Percentiles rank a stretch among this genome's conserved stretches.
phyloP scores from a whole-genome alignment of 2,888 invertebrate genomes.

The Diarsia brunnea region DNA sequence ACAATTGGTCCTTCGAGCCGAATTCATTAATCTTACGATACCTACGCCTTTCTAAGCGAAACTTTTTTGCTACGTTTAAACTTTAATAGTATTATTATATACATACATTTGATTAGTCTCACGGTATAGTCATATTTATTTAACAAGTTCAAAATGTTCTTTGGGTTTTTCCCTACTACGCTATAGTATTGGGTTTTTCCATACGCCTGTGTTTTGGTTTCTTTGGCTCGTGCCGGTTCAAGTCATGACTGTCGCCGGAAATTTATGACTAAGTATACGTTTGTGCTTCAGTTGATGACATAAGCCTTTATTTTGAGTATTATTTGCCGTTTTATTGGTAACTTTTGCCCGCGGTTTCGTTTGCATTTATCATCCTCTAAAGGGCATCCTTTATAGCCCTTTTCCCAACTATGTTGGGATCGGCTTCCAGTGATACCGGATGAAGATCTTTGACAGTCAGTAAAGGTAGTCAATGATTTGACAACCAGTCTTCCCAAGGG shows the following conservation, averaged over 20 bases:
- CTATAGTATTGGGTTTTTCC: slow-evolving; percentile 26
- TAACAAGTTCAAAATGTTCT: background rate
- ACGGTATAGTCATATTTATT: background rate
- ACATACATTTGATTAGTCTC: background rate
- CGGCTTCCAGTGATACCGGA: too few species aligned
- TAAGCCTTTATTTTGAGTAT: background rate
- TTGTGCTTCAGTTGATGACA: background rate
- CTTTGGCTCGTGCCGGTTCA: background rate
- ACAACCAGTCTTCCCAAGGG: too few species aligned
- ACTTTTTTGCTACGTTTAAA: background rate
- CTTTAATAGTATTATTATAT: background rate
- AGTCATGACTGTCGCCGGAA: background rate
- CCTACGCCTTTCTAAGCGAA: too few species aligned
- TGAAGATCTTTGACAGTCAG: too few species aligned
- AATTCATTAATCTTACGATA: too few species aligned
- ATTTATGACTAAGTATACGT: background rate
- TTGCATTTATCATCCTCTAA: background rate
- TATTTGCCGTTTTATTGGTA: background rate
- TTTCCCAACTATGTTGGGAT: too few species aligned
- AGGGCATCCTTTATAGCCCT: too few species aligned
- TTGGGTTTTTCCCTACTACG: slow-evolving; percentile 27
- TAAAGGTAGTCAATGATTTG: too few species aligned
- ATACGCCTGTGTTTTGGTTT: background rate
- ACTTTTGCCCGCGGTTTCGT: background rate
- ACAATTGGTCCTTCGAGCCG: too few species aligned